Percentiles rank a stretch among this genome's conserved stretches.
These are phyloP conservation scores for Girardinus metallicus DNA, from an alignment of 2,797 vertebrate species.

Conservation along the genomic window DNA sequence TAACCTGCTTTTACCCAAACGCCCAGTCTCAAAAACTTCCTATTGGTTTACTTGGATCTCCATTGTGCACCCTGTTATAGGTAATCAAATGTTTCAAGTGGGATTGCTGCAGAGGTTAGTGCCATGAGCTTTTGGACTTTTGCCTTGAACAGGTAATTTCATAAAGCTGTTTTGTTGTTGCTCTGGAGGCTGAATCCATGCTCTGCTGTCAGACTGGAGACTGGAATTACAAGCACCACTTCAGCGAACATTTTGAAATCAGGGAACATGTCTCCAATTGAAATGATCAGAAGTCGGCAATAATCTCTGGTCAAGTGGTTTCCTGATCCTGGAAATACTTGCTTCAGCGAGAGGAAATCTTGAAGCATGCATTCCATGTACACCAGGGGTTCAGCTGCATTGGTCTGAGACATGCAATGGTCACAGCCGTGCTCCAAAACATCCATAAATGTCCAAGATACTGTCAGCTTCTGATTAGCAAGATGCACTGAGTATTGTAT, in stretches of 20 bases:
- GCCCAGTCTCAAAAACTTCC: not conserved
- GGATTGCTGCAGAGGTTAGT: not conserved
- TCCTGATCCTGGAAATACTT: not conserved
- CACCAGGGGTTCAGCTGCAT: not conserved
- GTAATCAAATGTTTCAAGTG: not conserved
- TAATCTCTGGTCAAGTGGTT: not conserved
- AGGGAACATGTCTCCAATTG: not conserved
- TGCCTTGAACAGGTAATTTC: not conserved
- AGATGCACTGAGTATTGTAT: not conserved
- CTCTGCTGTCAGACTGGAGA: not conserved
- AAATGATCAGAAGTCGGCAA: not conserved
- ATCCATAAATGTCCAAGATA: not conserved
- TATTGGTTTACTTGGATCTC: not conserved
- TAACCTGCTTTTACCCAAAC: not conserved
- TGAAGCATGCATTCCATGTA: not conserved
- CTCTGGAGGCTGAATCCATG: not conserved
- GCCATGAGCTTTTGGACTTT: not conserved
- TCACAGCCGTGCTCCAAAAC: not conserved
- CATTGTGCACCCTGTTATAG: not conserved
- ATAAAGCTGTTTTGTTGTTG: not conserved
- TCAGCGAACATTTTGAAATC: not conserved
- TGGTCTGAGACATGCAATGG: not conserved
- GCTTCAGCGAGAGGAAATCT: not conserved
- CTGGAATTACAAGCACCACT: not conserved
- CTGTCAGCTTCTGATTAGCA: not conserved